Percentiles rank a stretch among this genome's conserved stretches.
Evolutionary conservation across 2,113 vertebrate genomes (phyloP).

Genomic region (Chlamydotis undulata): DNA sequence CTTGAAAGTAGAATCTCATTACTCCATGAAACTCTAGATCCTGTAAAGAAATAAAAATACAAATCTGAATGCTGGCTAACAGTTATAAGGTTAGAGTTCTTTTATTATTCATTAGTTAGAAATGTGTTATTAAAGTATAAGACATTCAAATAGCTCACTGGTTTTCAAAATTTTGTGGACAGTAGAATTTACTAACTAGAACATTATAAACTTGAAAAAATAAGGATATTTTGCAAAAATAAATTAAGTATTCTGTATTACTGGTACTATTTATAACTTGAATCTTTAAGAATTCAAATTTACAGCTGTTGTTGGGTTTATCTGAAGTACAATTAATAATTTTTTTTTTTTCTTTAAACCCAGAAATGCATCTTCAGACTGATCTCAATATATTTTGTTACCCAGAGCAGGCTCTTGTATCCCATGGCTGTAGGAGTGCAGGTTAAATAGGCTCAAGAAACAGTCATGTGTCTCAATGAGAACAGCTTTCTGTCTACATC

Average conservation of each 20-base stretch:
- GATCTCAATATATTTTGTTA: background rate
- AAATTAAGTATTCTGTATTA: background rate
- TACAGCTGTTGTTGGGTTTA: background rate
- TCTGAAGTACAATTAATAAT: background rate
- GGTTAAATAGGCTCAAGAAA: background rate
- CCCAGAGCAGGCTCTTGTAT: background rate
- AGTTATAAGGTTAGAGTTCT: background rate
- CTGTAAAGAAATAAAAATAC: conserved; percentile 71
- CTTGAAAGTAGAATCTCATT: conserved; percentile 99
- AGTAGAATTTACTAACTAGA: background rate
- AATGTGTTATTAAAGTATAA: background rate
- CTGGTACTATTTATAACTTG: background rate
- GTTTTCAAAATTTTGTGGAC: background rate
- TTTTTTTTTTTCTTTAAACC: background rate
- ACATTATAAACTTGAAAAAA: background rate
- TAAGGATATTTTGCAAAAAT: background rate
- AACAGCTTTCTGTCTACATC: background rate
- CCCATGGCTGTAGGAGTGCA: background rate
- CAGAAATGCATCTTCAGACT: background rate
- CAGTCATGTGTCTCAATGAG: rapidly evolving
- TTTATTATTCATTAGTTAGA: background rate
- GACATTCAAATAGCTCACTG: background rate
- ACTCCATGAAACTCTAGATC: conserved; percentile 98
- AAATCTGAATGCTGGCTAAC: background rate
- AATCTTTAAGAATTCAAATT: background rate